A percentile compares a stretch with the other conserved stretches of the same genome.
phyloP scores from a whole-genome alignment of 37 sponge, comb jelly and placozoan species.

The Spongilla lacustris region DNA sequence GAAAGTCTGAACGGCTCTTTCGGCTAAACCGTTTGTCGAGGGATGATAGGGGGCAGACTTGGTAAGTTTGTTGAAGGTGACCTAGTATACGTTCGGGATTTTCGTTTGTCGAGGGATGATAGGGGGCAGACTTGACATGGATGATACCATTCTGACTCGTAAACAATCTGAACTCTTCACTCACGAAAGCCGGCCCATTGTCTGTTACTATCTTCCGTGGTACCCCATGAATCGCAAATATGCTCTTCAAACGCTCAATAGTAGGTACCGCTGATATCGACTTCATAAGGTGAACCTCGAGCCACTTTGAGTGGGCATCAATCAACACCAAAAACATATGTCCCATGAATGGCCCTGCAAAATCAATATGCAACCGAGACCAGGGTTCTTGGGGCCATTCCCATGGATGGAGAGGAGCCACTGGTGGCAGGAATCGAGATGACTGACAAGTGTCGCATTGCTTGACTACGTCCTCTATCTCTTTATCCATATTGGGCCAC shows the following conservation, averaged over 20 bases:
- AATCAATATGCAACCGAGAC: constrained; percentile 33
- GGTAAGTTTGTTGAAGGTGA: no score
- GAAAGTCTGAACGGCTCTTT: no score
- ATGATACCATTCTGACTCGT: no score
- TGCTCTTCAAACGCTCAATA: constrained; percentile 4
- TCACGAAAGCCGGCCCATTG: no score
- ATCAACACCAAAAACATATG: constrained; percentile 47
- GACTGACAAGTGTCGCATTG: constrained; percentile 10
- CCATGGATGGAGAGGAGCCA: constrained; percentile 39
- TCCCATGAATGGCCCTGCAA: constrained; percentile 36
- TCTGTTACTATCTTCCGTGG: no score
- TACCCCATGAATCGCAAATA: constrained; percentile 58
- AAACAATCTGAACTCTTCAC: no score
- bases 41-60: no score
- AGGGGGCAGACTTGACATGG: no score
- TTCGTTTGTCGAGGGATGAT: no score
- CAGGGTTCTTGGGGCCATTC: constrained; percentile 43
- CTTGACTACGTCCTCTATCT: constrained; percentile 10
- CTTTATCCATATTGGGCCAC: constrained; percentile 51
- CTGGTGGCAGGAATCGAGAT: neutral
- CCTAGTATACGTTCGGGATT: no score
- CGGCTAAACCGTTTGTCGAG: no score
- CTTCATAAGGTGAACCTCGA: neutral
- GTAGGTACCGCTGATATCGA: constrained; percentile 16
- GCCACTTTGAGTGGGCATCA: constrained; percentile 52